phyloP scores from a whole-genome alignment of 2,888 invertebrate genomes.

The Harpalus rubripes region DNA sequence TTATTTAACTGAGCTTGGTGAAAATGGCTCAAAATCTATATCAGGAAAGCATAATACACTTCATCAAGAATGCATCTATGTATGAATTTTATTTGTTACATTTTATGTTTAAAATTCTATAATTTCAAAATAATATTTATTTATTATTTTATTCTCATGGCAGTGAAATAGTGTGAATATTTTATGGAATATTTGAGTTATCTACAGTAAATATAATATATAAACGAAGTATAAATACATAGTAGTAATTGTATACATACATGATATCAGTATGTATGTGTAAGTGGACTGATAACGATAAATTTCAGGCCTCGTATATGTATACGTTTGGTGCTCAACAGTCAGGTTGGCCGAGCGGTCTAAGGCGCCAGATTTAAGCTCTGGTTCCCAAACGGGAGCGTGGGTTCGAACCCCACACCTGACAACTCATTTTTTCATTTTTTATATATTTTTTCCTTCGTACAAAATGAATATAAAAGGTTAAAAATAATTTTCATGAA shows the following conservation, averaged over 20 bases:
- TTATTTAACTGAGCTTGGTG: too few relatives aligned
- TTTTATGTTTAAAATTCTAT: too few relatives aligned
- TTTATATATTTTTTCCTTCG: not conserved
- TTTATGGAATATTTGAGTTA: too few relatives aligned
- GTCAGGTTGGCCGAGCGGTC: conserved; percentile 91
- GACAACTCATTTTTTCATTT: conserved; percentile 75
- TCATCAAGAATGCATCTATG: too few relatives aligned
- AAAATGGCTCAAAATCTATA: too few relatives aligned
- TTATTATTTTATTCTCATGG: too few relatives aligned
- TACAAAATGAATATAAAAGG: not conserved
- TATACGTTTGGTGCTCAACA: not conserved
- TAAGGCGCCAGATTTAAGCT: conserved; percentile 92
- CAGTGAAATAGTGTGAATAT: too few relatives aligned
- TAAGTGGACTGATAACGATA: not conserved
- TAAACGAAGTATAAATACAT: too few relatives aligned
- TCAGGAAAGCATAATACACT: too few relatives aligned
- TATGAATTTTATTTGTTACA: too few relatives aligned
- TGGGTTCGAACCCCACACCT: conserved; percentile 92
- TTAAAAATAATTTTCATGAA: not conserved
- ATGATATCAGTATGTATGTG: not conserved
- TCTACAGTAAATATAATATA: too few relatives aligned
- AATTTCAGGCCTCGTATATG: not conserved
- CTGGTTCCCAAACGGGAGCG: conserved; percentile 90
- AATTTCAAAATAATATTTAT: too few relatives aligned
- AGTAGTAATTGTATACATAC: not conserved